These are phyloP conservation scores for Pissodes strobi DNA, from an alignment of 1,140 invertebrate genomes.

Conservation along the genomic window DNA sequence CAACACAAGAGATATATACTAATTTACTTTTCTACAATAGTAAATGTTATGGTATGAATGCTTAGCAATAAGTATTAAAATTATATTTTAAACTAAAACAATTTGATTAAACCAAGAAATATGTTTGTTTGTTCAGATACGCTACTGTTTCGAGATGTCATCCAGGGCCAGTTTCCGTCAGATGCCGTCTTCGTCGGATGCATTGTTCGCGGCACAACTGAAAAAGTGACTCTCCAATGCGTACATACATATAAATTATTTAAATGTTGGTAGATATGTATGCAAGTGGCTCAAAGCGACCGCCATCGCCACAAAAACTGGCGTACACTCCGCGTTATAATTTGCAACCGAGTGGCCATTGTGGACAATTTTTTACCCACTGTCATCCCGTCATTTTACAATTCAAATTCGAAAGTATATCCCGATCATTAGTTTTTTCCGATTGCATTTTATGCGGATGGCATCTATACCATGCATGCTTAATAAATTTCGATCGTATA, in stretches of 20 bases:
- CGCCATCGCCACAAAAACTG: constrained; percentile 51
- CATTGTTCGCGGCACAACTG: constrained; percentile 51
- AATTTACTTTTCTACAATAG: no score
- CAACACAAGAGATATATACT: no score
- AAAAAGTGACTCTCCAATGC: constrained; percentile 52
- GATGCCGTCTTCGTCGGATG: constrained; percentile 42
- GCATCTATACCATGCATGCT: no score
- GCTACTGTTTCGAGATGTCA: constrained; percentile 42
- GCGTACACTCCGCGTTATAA: constrained; percentile 50
- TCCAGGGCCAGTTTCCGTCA: constrained; percentile 41
- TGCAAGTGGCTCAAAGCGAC: constrained; percentile 53
- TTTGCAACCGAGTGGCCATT: constrained; percentile 50
- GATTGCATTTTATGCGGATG: no score
- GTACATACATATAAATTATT: constrained; percentile 56
- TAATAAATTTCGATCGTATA: no score
- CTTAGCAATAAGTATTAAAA: no score
- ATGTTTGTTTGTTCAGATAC: neutral
- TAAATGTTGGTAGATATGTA: constrained; percentile 55
- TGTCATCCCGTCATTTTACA: constrained; percentile 17
- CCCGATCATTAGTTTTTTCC: neutral
- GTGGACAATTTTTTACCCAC: constrained; percentile 27
- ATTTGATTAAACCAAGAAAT: no score
- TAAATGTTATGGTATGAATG: no score
- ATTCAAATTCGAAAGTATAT: constrained; percentile 16
- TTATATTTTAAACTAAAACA: no score